Evolutionary conservation across 2,888 invertebrate species (phyloP).

Genomic region (Slavum lentiscoides): DNA sequence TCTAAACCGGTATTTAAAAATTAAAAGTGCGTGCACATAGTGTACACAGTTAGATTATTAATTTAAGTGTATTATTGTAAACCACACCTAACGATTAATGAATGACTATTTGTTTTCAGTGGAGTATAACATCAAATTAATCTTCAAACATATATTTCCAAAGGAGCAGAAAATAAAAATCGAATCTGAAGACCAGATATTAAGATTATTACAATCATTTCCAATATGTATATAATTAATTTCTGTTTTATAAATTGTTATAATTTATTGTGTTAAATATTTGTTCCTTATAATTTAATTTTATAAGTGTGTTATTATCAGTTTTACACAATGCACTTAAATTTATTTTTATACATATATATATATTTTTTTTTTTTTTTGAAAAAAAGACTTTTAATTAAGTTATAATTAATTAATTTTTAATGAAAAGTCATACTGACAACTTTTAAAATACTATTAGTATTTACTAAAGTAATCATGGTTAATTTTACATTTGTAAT

Average conservation of each 20-base stretch:
- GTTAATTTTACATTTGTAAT: conserved; percentile 9
- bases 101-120: conserved; percentile 54
- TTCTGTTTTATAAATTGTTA: conserved; percentile 43
- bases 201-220: conserved; percentile 24
- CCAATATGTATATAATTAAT: conserved; percentile 21
- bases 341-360: conserved; percentile 36
- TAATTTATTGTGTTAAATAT: conserved; percentile 34
- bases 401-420: conserved; percentile 16
- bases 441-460: neutral
- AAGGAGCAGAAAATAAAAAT: conserved; percentile 34
- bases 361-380: neutral
- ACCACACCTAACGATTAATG: neutral
- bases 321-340: conserved; percentile 17
- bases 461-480: neutral
- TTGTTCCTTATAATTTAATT: conserved; percentile 46
- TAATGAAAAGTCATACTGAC: conserved; percentile 9
- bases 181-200: conserved; percentile 51
- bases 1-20: neutral
- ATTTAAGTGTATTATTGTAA: neutral
- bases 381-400: conserved; percentile 19
- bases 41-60: neutral
- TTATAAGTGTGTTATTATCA: conserved; percentile 24
- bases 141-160: conserved; percentile 54
- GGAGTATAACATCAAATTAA: conserved; percentile 55
- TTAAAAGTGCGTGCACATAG: neutral